phyloP scores from a whole-genome alignment of 37 sponge, comb jelly and placozoan genomes.

The Geodia barretti region DNA sequence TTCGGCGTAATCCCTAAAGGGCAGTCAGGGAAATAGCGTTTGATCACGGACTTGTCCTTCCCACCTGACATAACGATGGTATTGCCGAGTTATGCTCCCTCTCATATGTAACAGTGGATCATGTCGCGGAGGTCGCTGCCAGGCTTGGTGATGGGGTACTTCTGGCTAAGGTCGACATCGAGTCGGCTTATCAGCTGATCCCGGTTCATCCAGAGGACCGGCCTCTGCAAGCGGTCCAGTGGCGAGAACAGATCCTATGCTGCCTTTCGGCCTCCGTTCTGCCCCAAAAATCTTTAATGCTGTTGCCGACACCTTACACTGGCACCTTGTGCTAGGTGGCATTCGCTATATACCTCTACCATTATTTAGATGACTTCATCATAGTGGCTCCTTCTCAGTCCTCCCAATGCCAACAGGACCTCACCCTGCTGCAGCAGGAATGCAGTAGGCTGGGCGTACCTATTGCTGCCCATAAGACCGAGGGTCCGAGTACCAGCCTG shows the following conservation, averaged over 20 bases:
- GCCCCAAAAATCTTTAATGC: too few relatives aligned
- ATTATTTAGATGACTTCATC: too few relatives aligned
- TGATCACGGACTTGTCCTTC: constrained; percentile 6
- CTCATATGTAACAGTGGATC: neutral
- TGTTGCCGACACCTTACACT: too few relatives aligned
- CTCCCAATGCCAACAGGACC: neutral
- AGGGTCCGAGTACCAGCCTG: constrained; percentile 19
- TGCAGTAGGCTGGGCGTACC: constrained; percentile 40
- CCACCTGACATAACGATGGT: constrained; percentile 14
- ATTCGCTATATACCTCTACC: too few relatives aligned
- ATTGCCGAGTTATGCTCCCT: constrained; percentile 15
- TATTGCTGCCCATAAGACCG: constrained; percentile 15
- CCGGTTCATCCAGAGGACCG: constrained; percentile 25
- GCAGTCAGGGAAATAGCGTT: constrained; percentile 4
- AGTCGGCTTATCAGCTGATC: constrained; percentile 5
- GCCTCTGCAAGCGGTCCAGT: constrained; percentile 13
- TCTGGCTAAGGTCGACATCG: constrained; percentile 8
- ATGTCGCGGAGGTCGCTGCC: neutral
- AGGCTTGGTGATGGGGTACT: neutral
- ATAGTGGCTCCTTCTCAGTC: too few relatives aligned
- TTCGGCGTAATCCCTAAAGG: constrained; percentile 10
- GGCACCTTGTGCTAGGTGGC: too few relatives aligned
- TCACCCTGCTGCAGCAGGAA: neutral
- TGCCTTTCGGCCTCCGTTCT: constrained; percentile 12
- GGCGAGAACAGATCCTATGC: neutral